Evolutionary conservation across 2,797 vertebrate genomes (phyloP), one percentile per base, ranked within the genome.

Genomic region (Pampus argenteus): DNA sequence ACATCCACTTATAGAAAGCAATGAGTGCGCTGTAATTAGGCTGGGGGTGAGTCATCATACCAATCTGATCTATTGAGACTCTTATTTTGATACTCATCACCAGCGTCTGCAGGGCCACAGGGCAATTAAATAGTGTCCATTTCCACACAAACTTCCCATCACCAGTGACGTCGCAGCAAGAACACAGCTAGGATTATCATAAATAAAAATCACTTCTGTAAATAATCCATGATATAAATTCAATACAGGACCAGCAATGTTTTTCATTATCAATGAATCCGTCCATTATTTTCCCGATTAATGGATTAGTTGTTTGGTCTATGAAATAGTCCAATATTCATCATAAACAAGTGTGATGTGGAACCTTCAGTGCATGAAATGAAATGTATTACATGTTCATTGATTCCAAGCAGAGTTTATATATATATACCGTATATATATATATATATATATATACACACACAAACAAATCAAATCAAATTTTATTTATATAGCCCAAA

Each of bases 1-100:
- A 67, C 79, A 75, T 68, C 71, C 76, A 76, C 79, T 81, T 77
- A 55, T 55, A 57, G 55, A 60, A 71, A 54, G 68, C 56, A 66
- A 57, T 73, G 52, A 80, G 58, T 81, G 68, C 3, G 6, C 31
- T 55, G 42, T 76, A 71, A 80, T 86, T 79, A 74, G 70, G 34
- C 49, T n/a, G 52, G n/a, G 68, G 59, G 55, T 86, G 82, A 85
- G 48, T 86, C 84, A 83, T 71, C 64, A 38, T 48, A 59, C 48
- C 71, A 60, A 66, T 79, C 28, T 61, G 54, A 75, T 76, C 49
- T 65, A 60, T 69, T 78, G 63, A 57, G 38, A 48, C 50, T 60
- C 55, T 44, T 70, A 47, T 72, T 72, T 47, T 34, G 67, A 81
- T 74, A 44, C 44, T 78, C 57, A 65, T 71, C 70, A 50, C 42